Conservation (phyloP, 2,113 vertebrate species). For the Trichechus manatus region DNA sequence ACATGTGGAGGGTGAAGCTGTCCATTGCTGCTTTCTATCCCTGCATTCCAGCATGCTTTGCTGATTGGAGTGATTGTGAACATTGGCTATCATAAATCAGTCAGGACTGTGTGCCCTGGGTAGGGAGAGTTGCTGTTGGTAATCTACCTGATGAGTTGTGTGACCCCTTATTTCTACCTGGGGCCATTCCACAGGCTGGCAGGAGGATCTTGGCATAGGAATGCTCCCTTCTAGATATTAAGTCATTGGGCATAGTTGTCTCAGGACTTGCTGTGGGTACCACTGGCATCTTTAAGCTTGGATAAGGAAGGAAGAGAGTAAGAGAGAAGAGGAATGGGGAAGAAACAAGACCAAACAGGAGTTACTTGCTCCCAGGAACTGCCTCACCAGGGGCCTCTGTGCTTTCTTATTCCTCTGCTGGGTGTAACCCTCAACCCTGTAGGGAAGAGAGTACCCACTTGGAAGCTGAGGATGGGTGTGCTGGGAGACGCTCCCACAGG, state of each 20-base stretch:
- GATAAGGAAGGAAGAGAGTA: not conserved
- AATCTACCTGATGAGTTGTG: not conserved
- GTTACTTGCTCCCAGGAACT: not conserved
- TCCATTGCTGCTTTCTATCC: not conserved
- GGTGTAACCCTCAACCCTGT: not conserved
- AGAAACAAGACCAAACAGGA: not conserved
- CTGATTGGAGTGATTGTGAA: not conserved
- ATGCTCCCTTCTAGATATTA: not conserved
- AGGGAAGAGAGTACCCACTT: not conserved
- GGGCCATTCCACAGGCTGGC: not conserved
- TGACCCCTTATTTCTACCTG: not conserved
- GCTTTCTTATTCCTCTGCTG: not conserved
- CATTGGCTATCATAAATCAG: not conserved
- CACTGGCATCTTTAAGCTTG: not conserved
- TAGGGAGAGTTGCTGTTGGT: not conserved
- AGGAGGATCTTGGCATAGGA: not conserved
- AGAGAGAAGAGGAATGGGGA: not conserved
- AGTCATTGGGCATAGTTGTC: not conserved
- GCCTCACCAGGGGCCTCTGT: not conserved
- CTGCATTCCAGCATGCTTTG: not conserved
- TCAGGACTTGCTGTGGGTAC: not conserved
- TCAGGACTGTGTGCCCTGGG: not conserved
- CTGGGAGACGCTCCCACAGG: not conserved
- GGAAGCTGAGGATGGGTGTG: not conserved
- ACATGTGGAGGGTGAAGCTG: not conserved